Percentiles rank a stretch among this genome's conserved stretches.
Conservation (phyloP, 2,888 invertebrate genomes). For the Pollenia labialis region DNA sequence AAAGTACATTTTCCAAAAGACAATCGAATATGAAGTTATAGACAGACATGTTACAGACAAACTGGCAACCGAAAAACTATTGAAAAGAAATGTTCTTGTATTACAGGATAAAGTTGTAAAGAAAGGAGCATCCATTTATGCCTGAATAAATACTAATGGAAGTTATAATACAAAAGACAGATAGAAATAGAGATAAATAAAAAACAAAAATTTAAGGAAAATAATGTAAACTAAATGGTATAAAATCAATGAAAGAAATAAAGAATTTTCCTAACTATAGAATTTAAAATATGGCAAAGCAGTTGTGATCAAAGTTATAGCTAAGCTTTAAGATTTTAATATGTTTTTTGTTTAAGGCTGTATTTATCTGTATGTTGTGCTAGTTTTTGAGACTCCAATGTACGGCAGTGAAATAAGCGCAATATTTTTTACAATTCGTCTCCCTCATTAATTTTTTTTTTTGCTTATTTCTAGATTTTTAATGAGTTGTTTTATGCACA, state of each 20-base stretch:
- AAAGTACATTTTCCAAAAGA: conserved; percentile 48
- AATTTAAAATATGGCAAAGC: conserved; percentile 32
- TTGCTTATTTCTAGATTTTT: conserved; percentile 27
- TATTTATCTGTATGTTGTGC: not conserved
- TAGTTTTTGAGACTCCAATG: conserved; percentile 12
- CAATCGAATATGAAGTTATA: conserved; percentile 62
- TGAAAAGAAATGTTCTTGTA: conserved; percentile 36
- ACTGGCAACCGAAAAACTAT: conserved; percentile 58
- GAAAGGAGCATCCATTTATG: conserved; percentile 69
- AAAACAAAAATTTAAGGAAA: conserved; percentile 33
- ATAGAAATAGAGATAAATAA: not conserved
- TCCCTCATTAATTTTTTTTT: conserved; percentile 17
- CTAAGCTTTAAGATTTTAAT: not conserved
- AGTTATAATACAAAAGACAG: conserved; percentile 50
- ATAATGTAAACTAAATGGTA: conserved; percentile 49
- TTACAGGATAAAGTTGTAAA: conserved; percentile 62
- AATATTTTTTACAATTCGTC: conserved; percentile 46
- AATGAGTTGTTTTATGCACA: conserved; percentile 61
- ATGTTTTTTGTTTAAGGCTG: not conserved
- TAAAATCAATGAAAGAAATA: conserved; percentile 55
- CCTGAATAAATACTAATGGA: conserved; percentile 67
- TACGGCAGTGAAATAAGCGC: conserved; percentile 41
- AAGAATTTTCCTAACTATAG: conserved; percentile 17
- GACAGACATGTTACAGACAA: conserved; percentile 69
- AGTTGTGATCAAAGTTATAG: not conserved